Base-by-base conservation (phyloP, 2,113 vertebrate species). In the Pholis gunnellus region DNA sequence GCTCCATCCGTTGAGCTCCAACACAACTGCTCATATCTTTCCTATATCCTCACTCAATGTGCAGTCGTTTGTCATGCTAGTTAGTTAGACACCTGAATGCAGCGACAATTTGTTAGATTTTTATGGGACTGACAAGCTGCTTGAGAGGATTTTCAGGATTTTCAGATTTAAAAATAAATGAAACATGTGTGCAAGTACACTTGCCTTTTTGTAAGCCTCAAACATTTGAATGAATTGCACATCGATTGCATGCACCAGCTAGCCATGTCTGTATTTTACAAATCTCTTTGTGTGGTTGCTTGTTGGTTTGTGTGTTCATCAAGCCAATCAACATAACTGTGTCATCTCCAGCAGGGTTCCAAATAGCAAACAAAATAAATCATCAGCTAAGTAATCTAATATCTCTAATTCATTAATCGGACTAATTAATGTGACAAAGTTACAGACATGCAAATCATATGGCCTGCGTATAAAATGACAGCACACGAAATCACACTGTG, bases 1-100 rank as follows among this genome's bases (percentile, higher is more conserved):
- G 81, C 76, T 87, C 91, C 89, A 86, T 82, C 78, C 78, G 56
- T 76, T 82, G 81, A 84, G 86, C 92, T 79, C 83, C 57, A 63
- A 75, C 83, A 88, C 74, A 78, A 86, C 86, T 84, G 80, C 83
- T 87, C 74, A 75, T 75, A 83, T 87, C 73, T 85, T 71, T 78
- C 78, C 40, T 27, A 70, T 14, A 87, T 86, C 90, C 86, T 81
- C 78, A 61, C 64, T 79, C 66, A 88, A 88, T 76, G 69, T 18
- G 2, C 54, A 29, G 70, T 60, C 83, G 22, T 93, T 88, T 90
- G 87, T 93, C 88, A 89, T 9, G 82, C 81, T 83, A 57, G 79
- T 78, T 83, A 13, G 81, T 40, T 64, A 36, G 73, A 82, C 83
- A 75, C 69, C 66, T 86, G 78, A 88, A 89, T 60, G 72, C 74